Percentiles rank a stretch among this genome's conserved stretches.
Evolutionary conservation across 2,113 vertebrate species (phyloP).

Genomic region (Syngnathus floridae): DNA sequence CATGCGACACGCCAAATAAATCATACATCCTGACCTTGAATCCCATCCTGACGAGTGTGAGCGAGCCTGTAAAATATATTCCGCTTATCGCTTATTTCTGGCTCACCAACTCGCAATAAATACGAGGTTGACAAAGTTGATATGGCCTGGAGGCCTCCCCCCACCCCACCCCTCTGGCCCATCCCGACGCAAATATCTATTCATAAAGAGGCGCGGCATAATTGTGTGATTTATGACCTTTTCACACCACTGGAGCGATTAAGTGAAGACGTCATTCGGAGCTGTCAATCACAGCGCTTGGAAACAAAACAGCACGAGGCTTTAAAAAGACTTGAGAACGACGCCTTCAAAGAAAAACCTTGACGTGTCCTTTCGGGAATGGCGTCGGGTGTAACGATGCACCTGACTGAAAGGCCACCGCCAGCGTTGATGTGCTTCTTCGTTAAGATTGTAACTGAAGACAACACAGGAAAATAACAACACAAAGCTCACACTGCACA

Average conservation of each 20-base stretch:
- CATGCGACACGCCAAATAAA: conserved; percentile 9
- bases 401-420: neutral
- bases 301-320: conserved; percentile 53
- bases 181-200: conserved; percentile 60
- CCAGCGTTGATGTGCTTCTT: neutral
- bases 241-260: conserved; percentile 70
- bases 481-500: too few relatives aligned
- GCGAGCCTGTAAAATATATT: conserved; percentile 50
- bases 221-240: conserved; percentile 73
- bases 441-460: neutral
- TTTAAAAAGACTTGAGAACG: conserved; percentile 44
- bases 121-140: conserved; percentile 60
- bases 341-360: conserved; percentile 39
- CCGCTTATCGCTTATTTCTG: conserved; percentile 62
- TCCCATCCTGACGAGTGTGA: conserved; percentile 31
- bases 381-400: conserved; percentile 11
- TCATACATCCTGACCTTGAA: conserved; percentile 52
- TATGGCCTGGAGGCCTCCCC: conserved; percentile 52
- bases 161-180: neutral
- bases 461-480: neutral
- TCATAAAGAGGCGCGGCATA: conserved; percentile 59
- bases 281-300: conserved; percentile 68
- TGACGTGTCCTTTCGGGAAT: conserved; percentile 40
- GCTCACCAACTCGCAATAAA: conserved; percentile 55
- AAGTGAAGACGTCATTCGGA: conserved; percentile 68